Evolutionary conservation across 2,113 vertebrate genomes (phyloP).

Genomic region (Nothocercus nigrocapillus): DNA sequence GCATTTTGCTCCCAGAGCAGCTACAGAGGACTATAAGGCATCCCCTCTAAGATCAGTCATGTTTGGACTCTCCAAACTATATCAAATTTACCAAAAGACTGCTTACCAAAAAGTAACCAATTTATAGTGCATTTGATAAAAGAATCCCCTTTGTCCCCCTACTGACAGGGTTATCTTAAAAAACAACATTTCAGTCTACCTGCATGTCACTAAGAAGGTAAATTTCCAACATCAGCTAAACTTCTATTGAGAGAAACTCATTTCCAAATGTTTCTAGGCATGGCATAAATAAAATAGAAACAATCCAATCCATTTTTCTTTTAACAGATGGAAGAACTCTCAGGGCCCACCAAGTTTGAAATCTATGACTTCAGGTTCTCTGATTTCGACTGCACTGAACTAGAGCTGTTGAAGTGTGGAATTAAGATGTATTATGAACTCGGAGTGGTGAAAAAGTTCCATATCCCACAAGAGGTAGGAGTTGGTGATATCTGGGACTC

Average conservation of each 20-base stretch:
- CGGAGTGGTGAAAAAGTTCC: conserved; percentile 96
- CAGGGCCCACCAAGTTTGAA: conserved; percentile 84
- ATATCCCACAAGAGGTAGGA: conserved; percentile 94
- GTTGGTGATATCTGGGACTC: not conserved
- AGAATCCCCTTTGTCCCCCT: not conserved
- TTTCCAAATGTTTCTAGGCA: not conserved
- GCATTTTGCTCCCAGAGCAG: not conserved
- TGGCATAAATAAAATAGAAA: not conserved
- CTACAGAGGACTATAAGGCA: not conserved
- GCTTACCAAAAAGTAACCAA: not conserved
- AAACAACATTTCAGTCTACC: not conserved
- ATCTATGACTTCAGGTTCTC: conserved; percentile 96
- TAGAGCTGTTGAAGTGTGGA: conserved; percentile 92
- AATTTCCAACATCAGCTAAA: accelerated
- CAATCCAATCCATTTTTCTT: not conserved
- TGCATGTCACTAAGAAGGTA: not conserved
- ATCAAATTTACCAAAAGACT: not conserved
- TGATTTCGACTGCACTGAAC: conserved; percentile 89
- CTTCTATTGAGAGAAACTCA: not conserved
- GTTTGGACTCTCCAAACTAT: not conserved
- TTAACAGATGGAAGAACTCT: conserved; percentile 89
- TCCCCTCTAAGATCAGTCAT: not conserved
- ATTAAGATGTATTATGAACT: conserved; percentile 98
- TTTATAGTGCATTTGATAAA: not conserved
- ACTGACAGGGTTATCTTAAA: accelerated